Evolutionary conservation across 2,888 invertebrate species (phyloP).

Genomic region (Torymus tubicola): DNA sequence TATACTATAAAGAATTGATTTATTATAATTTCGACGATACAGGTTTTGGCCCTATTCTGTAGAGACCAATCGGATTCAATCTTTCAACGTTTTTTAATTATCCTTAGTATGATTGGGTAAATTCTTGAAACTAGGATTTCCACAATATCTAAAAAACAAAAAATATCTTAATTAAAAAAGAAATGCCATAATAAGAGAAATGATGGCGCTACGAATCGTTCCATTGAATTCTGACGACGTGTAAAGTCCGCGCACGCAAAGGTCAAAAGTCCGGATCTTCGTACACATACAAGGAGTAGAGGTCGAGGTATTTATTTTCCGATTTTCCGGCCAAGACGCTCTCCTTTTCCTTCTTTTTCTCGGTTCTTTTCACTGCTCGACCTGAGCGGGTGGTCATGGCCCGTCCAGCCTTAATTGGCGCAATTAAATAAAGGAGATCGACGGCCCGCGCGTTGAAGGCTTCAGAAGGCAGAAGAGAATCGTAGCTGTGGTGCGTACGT

Average conservation of each 20-base stretch:
- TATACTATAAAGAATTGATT: too few species aligned
- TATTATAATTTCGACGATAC: too few species aligned
- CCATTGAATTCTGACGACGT: constrained; percentile 14
- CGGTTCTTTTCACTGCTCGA: not conserved
- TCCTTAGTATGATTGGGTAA: too few species aligned
- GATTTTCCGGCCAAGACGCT: constrained; percentile 16
- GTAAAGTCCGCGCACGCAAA: constrained; percentile 14
- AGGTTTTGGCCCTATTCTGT: too few species aligned
- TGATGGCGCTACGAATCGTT: not conserved
- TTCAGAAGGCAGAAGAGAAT: constrained; percentile 23
- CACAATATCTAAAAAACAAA: too few species aligned
- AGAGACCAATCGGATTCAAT: too few species aligned
- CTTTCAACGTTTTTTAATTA: too few species aligned
- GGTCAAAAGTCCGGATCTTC: constrained; percentile 7
- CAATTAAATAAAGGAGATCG: constrained; percentile 49
- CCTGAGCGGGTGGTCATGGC: not conserved
- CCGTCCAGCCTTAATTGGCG: constrained; percentile 35
- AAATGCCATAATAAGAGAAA: not conserved
- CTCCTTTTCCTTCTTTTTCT: constrained; percentile 2
- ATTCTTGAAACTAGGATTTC: too few species aligned
- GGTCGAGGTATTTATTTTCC: constrained; percentile 36
- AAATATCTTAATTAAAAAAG: too few species aligned
- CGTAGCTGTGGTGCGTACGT: not conserved
- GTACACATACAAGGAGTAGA: not conserved
- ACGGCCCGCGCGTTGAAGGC: constrained; percentile 23